Evolutionary conservation across 2,888 invertebrate species (phyloP).

Genomic region (Yponomeuta sedellus): DNA sequence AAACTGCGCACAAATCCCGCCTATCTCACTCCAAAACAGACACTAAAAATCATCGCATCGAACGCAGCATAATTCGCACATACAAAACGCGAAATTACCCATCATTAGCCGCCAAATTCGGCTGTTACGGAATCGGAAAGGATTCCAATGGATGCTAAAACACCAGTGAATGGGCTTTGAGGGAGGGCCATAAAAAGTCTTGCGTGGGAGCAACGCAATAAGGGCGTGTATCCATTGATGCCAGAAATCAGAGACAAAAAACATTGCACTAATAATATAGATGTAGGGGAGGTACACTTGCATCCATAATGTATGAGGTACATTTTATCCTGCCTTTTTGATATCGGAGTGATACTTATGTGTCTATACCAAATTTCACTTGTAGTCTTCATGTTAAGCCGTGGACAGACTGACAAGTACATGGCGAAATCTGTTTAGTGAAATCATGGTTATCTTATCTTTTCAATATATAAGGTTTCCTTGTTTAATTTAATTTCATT

Average conservation of each 20-base stretch:
- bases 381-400: no score
- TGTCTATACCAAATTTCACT: no score
- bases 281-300: no score
- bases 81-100: background rate
- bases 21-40: background rate
- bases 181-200: background rate
- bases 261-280: no score
- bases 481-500: no score
- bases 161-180: constrained; percentile 3
- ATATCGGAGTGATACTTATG: no score
- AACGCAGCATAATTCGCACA: background rate
- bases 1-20: background rate
- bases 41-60: background rate
- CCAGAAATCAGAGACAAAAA: background rate
- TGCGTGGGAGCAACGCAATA: background rate
- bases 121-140: constrained; percentile 6
- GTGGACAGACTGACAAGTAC: no score
- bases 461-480: no score
- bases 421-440: no score
- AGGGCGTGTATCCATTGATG: background rate
- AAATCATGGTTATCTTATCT: no score
- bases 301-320: no score
- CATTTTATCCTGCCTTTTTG: no score
- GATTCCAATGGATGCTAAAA: constrained; percentile 1
- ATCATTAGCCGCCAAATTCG: constrained; percentile 2